phyloP scores from a whole-genome alignment of 2,797 vertebrate species.

The Clarias fuscus region DNA sequence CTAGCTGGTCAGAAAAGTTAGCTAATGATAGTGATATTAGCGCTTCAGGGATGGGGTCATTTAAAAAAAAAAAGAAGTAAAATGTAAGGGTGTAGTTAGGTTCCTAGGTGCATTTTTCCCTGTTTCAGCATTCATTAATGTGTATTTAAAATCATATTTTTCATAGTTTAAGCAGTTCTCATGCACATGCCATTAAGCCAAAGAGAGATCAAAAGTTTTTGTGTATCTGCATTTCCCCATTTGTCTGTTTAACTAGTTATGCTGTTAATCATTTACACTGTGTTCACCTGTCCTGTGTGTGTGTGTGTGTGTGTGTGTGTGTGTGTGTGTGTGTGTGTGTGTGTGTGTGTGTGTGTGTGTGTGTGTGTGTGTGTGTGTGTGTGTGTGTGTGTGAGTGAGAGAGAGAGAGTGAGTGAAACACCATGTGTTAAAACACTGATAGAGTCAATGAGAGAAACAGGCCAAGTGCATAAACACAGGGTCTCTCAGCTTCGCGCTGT shows the following conservation, averaged over 20 bases:
- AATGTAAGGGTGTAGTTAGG: background rate
- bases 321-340: constrained; percentile 33
- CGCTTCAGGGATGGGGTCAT: background rate
- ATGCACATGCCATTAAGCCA: background rate
- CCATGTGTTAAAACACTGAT: constrained; percentile 17
- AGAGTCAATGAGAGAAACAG: constrained; percentile 2
- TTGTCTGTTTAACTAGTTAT: constrained; percentile 17
- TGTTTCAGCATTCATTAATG: background rate
- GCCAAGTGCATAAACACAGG: constrained; percentile 12
- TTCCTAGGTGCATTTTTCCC: background rate
- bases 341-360: constrained; percentile 18
- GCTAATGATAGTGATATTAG: background rate
- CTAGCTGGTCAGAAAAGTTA: background rate
- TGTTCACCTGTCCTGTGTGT: constrained; percentile 27
- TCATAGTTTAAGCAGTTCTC: background rate
- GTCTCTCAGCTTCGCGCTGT: background rate
- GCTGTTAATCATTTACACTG: constrained; percentile 13
- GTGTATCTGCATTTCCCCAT: background rate
- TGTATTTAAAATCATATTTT: background rate
- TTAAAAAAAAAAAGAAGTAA: background rate
- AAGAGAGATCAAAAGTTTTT: background rate
- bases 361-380: constrained; percentile 32
- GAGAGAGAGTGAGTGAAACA: background rate
- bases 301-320: constrained; percentile 30
- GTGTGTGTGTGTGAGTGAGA: background rate